Base-by-base conservation (phyloP, 2,888 invertebrate species). In the Clitarchus hookeri region DNA sequence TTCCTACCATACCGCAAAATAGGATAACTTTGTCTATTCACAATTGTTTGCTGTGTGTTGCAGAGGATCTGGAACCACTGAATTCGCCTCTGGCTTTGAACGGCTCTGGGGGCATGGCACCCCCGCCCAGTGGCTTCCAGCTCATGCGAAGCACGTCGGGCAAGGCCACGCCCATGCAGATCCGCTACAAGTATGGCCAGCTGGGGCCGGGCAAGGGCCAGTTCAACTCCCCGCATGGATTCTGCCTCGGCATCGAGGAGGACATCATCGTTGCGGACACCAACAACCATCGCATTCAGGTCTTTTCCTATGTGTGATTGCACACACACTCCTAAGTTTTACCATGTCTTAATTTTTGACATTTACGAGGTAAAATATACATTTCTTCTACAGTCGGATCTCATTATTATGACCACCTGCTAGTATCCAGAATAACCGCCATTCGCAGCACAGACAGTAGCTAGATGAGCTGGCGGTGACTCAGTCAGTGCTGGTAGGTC, bases 261-360 rank as follows among this genome's bases (percentile, higher is more conserved):
- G 98, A 98, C 90, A 98, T 99, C 89, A 97, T 98, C 90, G 98
- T 97, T 12, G 97, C 97, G 1, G 99, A 99, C 90, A 99, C 99
- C 54, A 99, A 99, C 92, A 99, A 99, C 91, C 99, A 99, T 93
- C 96, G 98, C 88, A 97, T 99, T 90, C 97, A 97, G 92, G 96
- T 96, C 36, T 36, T 36, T 36, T 1, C 36, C 1, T 4, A n/a
- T n/a, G n/a, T n/a, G n/a, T n/a, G n/a, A n/a, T n/a, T n/a, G n/a
- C n/a, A n/a, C n/a, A n/a, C n/a, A n/a, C n/a, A n/a, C n/a, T n/a
- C n/a, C n/a, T n/a, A n/a, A 36, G 36, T 36, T 36, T 36, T 36
- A 36, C 36, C 36, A 36, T 36, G 4, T 36, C 36, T 36, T 36
- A 1, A 36, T 36, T 36, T 36, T n/a, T n/a, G n/a, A n/a, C n/a